Conservation (phyloP, 2,113 vertebrate genomes). For the Plestiodon gilberti region DNA sequence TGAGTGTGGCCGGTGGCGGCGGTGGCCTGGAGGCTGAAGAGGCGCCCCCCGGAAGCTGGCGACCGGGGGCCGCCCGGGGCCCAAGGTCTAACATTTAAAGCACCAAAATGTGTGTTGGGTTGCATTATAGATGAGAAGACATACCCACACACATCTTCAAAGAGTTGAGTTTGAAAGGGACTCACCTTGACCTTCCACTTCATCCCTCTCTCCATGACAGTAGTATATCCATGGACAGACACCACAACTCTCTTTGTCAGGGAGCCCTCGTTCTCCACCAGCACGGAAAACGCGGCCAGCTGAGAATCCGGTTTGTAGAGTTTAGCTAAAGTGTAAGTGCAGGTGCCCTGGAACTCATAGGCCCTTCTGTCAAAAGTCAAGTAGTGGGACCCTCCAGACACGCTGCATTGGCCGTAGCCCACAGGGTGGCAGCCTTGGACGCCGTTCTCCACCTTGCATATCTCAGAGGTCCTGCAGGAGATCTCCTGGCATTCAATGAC, state of each 20-base stretch:
- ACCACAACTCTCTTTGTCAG: slow-evolving; percentile 24
- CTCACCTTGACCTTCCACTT: slow-evolving; percentile 57
- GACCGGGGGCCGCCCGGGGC: no score
- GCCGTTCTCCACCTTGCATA: slow-evolving; percentile 56
- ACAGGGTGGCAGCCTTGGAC: slow-evolving; percentile 60
- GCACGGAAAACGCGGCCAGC: slow-evolving; percentile 71
- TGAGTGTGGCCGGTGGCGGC: no score
- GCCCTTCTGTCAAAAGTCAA: slow-evolving; percentile 70
- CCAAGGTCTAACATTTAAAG: no score
- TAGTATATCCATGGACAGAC: neutral
- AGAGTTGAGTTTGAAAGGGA: neutral
- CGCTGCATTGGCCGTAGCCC: no score
- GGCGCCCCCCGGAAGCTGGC: no score
- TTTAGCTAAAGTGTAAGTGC: slow-evolving; percentile 69
- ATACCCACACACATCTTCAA: slow-evolving; percentile 27
- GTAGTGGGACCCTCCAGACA: slow-evolving; percentile 73
- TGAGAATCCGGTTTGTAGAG: neutral
- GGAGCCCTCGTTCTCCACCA: slow-evolving; percentile 69
- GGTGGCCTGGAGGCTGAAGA: no score
- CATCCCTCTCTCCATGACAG: slow-evolving; percentile 29
- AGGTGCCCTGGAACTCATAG: slow-evolving; percentile 77
- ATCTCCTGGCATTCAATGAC: slow-evolving; percentile 58
- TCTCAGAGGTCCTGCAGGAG: slow-evolving; percentile 62
- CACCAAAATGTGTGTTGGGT: no score
- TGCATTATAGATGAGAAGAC: slow-evolving; percentile 62